Evolutionary conservation across 2,888 invertebrate species (phyloP), one percentile per base, ranked within the genome.

Genomic region (Diogma glabrata): DNA sequence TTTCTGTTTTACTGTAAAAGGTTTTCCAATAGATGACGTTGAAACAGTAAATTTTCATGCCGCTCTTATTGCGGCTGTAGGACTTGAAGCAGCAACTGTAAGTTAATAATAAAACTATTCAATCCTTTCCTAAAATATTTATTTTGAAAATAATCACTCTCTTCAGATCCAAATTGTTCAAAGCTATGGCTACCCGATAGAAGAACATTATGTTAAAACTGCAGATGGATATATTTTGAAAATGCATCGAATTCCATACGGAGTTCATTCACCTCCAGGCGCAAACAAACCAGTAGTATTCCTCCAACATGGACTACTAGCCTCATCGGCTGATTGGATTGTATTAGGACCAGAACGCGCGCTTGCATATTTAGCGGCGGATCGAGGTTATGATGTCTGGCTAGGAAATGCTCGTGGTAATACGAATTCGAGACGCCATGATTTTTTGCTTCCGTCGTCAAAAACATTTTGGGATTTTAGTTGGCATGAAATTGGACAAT

Each of bases 161-260:
- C n/a, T n/a, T n/a, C 22, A 73, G 73, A 68, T 69, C 0, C 70
- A 76, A 58, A 65, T 82, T 51, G 72, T 82, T 23, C 64, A 65
- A 51, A 77, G 79, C 59, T 78, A 82, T 60, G 75, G 77, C 8
- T 86, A 85, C 63, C 74, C 75, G 9, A 65, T 77, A 23, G 84
- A 86, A 67, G 72, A 72, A 33, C 81, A 86, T 63, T 62, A 64
- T 12, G 77, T 84, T 19, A 72, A 71, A 46, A 92, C 91, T 1
- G 64, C 73, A 28, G 91, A 92, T 71, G 87, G 86, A 2, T 91
- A 87, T 63, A 77, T 87, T 22, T 71, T 92, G 57, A 74, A 77
- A 53, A 62, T 90, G 67, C 87, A 89, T 61, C 76, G 90, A 52
- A 48, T 48, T 14, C 48, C 48, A 17, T 20, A 33, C n/a, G 48